A percentile compares a stretch with the other conserved stretches of the same genome.
Conservation (phyloP, 2,797 vertebrate species). For the Darevskia mixta region DNA sequence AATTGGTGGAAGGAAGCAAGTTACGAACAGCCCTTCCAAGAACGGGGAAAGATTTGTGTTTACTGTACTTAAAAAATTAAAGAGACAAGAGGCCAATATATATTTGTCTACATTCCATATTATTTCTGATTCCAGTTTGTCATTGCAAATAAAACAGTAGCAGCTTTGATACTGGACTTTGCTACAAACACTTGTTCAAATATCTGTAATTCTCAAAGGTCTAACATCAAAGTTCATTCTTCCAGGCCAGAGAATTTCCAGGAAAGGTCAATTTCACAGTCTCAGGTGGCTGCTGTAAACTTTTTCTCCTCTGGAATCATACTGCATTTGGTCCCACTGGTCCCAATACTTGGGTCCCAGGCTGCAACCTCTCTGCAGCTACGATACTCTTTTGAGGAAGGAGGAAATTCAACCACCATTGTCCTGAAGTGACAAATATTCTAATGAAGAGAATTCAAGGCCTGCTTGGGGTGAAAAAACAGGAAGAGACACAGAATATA, state of each 20-base stretch:
- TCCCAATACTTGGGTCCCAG: constrained; percentile 25
- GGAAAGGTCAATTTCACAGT: constrained; percentile 1
- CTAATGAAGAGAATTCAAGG: background rate
- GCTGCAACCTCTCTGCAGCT: background rate
- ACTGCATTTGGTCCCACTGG: constrained; percentile 24
- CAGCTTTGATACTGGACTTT: constrained; percentile 36
- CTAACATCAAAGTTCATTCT: constrained; percentile 14
- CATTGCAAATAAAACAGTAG: constrained; percentile 48
- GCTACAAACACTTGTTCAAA: constrained; percentile 30
- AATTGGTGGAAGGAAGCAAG: background rate
- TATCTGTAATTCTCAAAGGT: background rate
- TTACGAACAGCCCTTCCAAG: background rate
- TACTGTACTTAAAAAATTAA: constrained; percentile 8
- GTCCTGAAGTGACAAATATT: constrained; percentile 34
- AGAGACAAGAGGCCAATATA: background rate
- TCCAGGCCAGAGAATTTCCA: background rate
- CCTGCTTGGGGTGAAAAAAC: constrained; percentile 3
- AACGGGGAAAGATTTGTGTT: constrained; percentile 15
- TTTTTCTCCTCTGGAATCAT: constrained; percentile 25
- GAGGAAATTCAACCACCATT: constrained; percentile 26
- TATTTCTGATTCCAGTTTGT: constrained; percentile 48
- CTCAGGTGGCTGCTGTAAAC: constrained; percentile 4
- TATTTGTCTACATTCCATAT: constrained; percentile 35
- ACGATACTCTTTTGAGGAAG: constrained; percentile 14
- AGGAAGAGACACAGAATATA: constrained; percentile 16